Percentiles rank a stretch among this genome's conserved stretches.
Evolutionary conservation across 2,888 invertebrate species (phyloP).

Genomic region (Dendrolimus houi): DNA sequence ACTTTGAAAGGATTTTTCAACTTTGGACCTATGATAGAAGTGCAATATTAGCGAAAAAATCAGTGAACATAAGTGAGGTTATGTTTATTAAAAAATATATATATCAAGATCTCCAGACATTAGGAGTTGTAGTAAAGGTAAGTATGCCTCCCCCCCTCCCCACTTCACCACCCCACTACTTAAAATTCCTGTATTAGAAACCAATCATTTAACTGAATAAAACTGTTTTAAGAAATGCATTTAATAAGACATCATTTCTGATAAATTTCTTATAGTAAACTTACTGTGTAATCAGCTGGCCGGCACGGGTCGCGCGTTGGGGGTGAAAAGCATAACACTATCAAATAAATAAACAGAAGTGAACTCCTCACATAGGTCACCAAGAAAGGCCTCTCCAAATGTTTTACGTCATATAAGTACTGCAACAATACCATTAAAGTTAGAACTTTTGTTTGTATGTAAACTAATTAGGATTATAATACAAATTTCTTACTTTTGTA

Average conservation of each 20-base stretch:
- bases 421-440: conserved; percentile 38
- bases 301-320: conserved; percentile 92
- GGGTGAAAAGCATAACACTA: conserved; percentile 91
- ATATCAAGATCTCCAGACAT: too few species aligned
- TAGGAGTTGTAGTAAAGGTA: too few species aligned
- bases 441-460: not conserved
- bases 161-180: too few species aligned
- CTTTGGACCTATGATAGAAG: too few species aligned
- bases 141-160: too few species aligned
- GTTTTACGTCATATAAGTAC: conserved; percentile 90
- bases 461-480: not conserved
- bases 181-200: too few species aligned
- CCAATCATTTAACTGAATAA: not conserved
- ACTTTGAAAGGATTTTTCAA: too few species aligned
- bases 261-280: conserved; percentile 15
- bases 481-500: conserved; percentile 83
- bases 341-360: conserved; percentile 93
- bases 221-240: not conserved
- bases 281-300: conserved; percentile 85
- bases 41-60: too few species aligned
- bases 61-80: too few species aligned
- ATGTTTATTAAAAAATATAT: too few species aligned
- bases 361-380: conserved; percentile 96
- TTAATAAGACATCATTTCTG: too few species aligned
- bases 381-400: conserved; percentile 96